Evolutionary conservation across 2,797 vertebrate species (phyloP), one percentile per base, ranked within the genome.

Genomic region (Knipowitschia caucasica): DNA sequence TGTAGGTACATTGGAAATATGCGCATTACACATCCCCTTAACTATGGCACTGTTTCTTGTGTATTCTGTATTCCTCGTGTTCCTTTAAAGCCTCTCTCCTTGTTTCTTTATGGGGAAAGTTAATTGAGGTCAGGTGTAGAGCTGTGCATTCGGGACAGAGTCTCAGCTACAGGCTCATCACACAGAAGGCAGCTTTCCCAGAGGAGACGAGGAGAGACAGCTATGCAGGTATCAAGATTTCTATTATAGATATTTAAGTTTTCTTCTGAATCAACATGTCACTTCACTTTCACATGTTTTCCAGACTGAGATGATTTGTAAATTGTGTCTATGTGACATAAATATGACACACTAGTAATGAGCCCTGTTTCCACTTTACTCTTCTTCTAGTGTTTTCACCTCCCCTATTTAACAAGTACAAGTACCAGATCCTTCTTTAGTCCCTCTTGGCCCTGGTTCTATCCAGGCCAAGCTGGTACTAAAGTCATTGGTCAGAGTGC

Each of bases 91-190:
- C 7, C 43, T 55, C 42, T 6, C 45, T 55, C 43, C 21, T 57
- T 42, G 44, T 56, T 47, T 57, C 56, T 70, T 73, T 50, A 67
- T 60, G 44, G 23, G 23, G 46, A 35, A 46, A 77, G 69, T 80
- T 80, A 84, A 83, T 82, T 80, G 64, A 72, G 75, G 76, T 75
- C 51, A 36, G 56, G 43, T 24, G 39, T 62, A 53, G 55, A 57
- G 53, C 60, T 51, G 58, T 62, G 69, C 65, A 71, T 70, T 45
- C 42, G 15, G 43, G 18, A 67, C 43, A 58, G 60, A 12, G 53
- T 52, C 76, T 75, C 73, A 63, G 59, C 50, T 69, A 53, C 40
- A 50, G 62, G 64, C 69, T 74, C 69, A 62, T 69, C 51, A 66
- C 26, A 54, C 50, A 71, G 49, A 64, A 20, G 3, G 59, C 71